phyloP scores from a whole-genome alignment of 2,797 vertebrate species.

The Rhinoraja longicauda region DNA sequence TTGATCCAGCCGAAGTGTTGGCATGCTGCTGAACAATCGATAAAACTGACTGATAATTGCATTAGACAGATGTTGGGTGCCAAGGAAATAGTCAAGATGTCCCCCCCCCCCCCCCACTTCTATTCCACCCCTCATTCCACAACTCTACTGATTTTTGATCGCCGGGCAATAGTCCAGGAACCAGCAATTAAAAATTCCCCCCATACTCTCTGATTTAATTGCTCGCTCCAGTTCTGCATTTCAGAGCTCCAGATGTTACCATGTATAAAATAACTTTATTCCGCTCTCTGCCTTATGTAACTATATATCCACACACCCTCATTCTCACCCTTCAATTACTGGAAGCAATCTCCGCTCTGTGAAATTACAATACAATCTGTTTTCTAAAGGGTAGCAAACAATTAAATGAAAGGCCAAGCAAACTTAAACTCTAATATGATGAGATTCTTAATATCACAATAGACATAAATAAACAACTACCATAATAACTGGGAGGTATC shows the following conservation, averaged over 20 bases:
- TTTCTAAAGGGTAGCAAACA: background rate
- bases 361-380: background rate
- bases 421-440: background rate
- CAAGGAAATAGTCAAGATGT: background rate
- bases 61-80: background rate
- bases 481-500: background rate
- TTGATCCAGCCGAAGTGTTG: background rate
- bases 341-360: background rate
- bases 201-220: background rate
- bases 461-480: background rate
- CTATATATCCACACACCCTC: background rate
- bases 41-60: background rate
- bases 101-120: background rate
- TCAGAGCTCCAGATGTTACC: background rate
- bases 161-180: background rate
- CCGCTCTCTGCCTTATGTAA: background rate
- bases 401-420: background rate
- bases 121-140: no score
- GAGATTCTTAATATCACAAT: background rate
- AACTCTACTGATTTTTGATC: background rate
- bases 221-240: background rate
- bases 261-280: background rate
- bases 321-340: background rate
- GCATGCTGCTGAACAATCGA: background rate
- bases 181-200: background rate